These are phyloP conservation scores for Tuberolachnus salignus DNA, from an alignment of 2,888 invertebrate genomes.

Conservation along the genomic window DNA sequence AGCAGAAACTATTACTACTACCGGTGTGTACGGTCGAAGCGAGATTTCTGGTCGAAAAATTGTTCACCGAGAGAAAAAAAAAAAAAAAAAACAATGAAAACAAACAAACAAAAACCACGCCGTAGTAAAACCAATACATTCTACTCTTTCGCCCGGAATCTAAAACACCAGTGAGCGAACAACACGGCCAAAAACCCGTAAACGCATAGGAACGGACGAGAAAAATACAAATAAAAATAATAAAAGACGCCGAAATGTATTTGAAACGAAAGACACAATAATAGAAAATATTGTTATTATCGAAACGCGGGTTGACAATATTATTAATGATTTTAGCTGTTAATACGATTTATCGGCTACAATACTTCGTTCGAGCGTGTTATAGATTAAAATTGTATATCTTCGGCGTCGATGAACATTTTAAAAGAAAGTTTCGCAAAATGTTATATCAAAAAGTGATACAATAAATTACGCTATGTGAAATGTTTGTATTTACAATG, in stretches of 20 bases:
- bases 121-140: not conserved
- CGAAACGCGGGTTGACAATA: not conserved
- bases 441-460: slow-evolving; percentile 3
- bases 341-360: slow-evolving; percentile 10
- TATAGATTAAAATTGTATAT: slow-evolving; percentile 24
- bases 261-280: not conserved
- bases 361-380: not conserved
- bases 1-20: too few species aligned
- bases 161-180: too few species aligned
- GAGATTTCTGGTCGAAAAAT: too few species aligned
- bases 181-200: too few species aligned
- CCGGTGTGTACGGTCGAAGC: too few species aligned
- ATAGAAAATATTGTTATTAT: too few species aligned
- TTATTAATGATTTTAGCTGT: slow-evolving; percentile 41
- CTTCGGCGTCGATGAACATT: slow-evolving; percentile 36
- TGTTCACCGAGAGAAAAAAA: too few species aligned
- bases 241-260: not conserved
- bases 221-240: slow-evolving; percentile 1
- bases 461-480: slow-evolving; percentile 27
- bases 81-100: too few species aligned
- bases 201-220: too few species aligned
- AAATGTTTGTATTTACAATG: too few species aligned
- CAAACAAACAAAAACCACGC: too few species aligned
- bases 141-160: not conserved
- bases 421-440: slow-evolving; percentile 26